A percentile compares a stretch with the other conserved stretches of the same genome.
phyloP scores from a whole-genome alignment of 2,888 invertebrate genomes.

The Hyposoter didymator region DNA sequence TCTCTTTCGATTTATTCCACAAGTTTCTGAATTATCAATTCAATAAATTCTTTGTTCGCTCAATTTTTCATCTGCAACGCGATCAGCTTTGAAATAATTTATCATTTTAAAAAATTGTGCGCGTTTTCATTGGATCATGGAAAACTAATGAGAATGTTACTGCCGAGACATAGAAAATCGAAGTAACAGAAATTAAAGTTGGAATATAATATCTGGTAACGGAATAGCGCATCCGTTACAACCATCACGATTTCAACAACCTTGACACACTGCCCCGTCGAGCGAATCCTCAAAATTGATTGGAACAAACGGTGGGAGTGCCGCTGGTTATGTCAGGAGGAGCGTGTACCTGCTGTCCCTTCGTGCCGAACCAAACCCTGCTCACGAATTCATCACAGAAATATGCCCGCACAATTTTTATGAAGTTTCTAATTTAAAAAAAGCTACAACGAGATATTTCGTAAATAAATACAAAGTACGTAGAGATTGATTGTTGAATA shows the following conservation, averaged over 20 bases:
- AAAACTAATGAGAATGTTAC: neutral
- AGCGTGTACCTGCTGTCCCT: constrained; percentile 34
- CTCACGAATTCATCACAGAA: neutral
- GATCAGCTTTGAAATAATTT: too few species aligned
- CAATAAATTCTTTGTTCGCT: neutral
- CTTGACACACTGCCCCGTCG: constrained; percentile 68
- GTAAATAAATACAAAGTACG: neutral
- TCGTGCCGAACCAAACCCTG: constrained; percentile 24
- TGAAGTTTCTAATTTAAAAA: neutral
- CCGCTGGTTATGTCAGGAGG: neutral
- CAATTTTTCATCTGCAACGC: neutral
- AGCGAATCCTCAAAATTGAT: constrained; percentile 64
- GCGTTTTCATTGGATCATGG: neutral
- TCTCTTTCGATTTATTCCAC: neutral
- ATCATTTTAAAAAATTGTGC: too few species aligned
- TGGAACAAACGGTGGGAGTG: constrained; percentile 43
- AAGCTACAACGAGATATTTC: neutral
- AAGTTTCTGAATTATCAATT: constrained; percentile 14
- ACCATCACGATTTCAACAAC: constrained; percentile 25
- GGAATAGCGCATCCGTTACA: constrained; percentile 14
- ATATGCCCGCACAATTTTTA: too few species aligned
- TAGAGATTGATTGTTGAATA: neutral
- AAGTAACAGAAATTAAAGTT: neutral
- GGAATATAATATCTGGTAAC: neutral
- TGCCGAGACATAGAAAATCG: neutral